These are phyloP conservation scores for Zaprionus gabonicus DNA, from an alignment of 1,140 invertebrate species.

Conservation along the genomic window DNA sequence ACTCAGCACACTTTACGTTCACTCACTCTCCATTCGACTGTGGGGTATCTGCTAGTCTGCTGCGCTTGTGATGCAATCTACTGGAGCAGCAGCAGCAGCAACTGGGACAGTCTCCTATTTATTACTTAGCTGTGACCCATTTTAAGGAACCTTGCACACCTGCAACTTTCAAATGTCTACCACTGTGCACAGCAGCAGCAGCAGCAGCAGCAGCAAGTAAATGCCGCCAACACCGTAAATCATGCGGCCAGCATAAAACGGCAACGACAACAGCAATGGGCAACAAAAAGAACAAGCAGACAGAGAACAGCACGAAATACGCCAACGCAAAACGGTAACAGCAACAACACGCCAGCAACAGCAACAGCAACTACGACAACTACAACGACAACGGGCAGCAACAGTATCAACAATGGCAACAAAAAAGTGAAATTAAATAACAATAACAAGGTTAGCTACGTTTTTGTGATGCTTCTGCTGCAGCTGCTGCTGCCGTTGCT, in stretches of 20 bases:
- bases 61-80: not conserved
- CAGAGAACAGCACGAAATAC: conserved; percentile 30
- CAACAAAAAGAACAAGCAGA: conserved; percentile 14
- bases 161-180: conserved; percentile 24
- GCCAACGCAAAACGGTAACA: conserved; percentile 58
- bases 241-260: conserved; percentile 53
- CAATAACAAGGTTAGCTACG: conserved; percentile 77
- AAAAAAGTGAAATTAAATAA: conserved; percentile 79
- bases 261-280: not conserved
- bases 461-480: conserved; percentile 48
- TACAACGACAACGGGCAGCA: conserved; percentile 50
- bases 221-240: conserved; percentile 66
- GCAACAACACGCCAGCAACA: conserved; percentile 18
- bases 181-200: conserved; percentile 50
- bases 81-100: not conserved
- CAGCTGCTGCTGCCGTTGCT: conserved; percentile 33
- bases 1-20: not conserved
- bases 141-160: conserved; percentile 1
- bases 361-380: conserved; percentile 45
- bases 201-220: conserved; percentile 37
- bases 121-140: not conserved
- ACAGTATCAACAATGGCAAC: conserved; percentile 52
- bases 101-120: not conserved
- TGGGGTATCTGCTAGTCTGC: not conserved
- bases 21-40: not conserved